Evolutionary conservation across 2,113 vertebrate species (phyloP).

Genomic region (Guaruba guarouba): DNA sequence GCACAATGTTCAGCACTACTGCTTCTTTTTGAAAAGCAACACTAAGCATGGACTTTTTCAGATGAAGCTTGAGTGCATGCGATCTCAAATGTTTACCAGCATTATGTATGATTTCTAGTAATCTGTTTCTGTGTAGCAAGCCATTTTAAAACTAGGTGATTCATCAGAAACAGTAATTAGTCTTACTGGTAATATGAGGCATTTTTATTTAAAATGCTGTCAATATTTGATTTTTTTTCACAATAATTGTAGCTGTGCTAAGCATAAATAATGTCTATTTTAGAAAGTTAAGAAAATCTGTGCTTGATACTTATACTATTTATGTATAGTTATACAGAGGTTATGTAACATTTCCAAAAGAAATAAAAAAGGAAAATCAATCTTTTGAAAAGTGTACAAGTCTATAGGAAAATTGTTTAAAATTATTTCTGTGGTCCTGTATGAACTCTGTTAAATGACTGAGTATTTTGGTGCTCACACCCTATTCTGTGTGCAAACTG

Average conservation of each 20-base stretch:
- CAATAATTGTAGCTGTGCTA: neutral
- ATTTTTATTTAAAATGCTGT: neutral
- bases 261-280: neutral
- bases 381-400: neutral
- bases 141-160: neutral
- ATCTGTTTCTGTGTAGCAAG: neutral
- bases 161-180: neutral
- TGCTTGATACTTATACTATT: neutral
- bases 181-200: neutral
- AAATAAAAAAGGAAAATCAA: neutral
- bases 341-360: neutral
- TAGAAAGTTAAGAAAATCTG: neutral
- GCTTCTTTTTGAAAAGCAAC: constrained; percentile 31
- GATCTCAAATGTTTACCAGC: neutral
- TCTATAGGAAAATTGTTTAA: neutral
- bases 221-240: neutral
- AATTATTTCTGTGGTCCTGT: neutral
- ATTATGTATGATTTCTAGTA: neutral
- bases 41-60: neutral
- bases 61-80: neutral
- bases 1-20: neutral
- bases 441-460: neutral
- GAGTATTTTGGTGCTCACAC: neutral
- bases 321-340: neutral
- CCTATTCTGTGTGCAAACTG: neutral